Evolutionary conservation across 2,797 vertebrate species (phyloP).

Genomic region (Crenichthys baileyi): DNA sequence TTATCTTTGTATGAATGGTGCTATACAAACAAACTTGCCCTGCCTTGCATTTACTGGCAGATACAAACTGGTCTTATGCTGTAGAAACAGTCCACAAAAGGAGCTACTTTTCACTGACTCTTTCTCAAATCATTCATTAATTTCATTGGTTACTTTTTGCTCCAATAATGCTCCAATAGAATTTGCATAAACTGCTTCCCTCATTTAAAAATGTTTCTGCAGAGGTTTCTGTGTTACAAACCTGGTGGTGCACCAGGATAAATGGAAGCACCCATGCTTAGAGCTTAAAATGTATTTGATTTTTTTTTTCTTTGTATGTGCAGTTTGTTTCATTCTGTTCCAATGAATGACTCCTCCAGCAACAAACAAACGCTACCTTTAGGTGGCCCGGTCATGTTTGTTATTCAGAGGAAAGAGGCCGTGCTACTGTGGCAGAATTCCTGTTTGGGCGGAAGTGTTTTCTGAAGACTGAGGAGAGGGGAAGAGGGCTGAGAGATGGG

Average conservation of each 20-base stretch:
- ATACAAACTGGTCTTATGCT: not conserved
- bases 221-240: not conserved
- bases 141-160: not conserved
- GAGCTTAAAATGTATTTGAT: not conserved
- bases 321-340: constrained; percentile 1
- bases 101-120: not conserved
- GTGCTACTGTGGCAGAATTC: constrained; percentile 46
- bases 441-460: constrained; percentile 60
- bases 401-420: constrained; percentile 44
- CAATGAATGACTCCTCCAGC: constrained; percentile 34
- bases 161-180: not conserved
- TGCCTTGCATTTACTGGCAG: not conserved
- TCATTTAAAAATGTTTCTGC: not conserved
- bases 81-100: not conserved
- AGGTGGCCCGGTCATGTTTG: constrained; percentile 30
- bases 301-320: not conserved
- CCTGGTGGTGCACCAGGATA: not conserved
- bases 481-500: constrained; percentile 55
- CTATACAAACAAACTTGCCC: not conserved
- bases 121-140: not conserved
- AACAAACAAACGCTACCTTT: constrained; percentile 41
- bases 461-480: constrained; percentile 56
- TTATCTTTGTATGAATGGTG: not conserved
- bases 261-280: not conserved
- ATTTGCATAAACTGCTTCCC: not conserved